These are phyloP conservation scores for Drosophila sturtevanti DNA, from an alignment of 1,140 invertebrate genomes.

Conservation along the genomic window DNA sequence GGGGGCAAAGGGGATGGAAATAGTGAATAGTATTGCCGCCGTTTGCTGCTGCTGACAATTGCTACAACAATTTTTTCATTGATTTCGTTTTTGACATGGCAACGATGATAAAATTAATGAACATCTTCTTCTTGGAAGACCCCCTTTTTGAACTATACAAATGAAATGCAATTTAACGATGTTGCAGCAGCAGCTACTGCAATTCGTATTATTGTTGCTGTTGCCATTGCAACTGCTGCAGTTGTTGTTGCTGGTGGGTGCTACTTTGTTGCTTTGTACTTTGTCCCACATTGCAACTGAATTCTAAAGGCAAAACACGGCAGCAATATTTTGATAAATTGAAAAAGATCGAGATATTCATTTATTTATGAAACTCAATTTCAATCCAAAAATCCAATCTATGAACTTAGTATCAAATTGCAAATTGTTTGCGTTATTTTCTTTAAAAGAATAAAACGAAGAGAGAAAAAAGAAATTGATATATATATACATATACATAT, in stretches of 20 bases:
- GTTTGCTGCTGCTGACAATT: constrained; percentile 46
- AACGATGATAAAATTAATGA: constrained; percentile 65
- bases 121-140: constrained; percentile 58
- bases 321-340: constrained; percentile 22
- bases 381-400: not conserved
- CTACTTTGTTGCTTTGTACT: constrained; percentile 32
- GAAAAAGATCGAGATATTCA: constrained; percentile 35
- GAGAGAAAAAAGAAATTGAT: constrained; percentile 1
- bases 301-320: constrained; percentile 37
- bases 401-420: not conserved
- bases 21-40: constrained; percentile 6
- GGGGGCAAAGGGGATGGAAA: not conserved
- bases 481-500: no score
- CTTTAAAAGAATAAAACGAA: not conserved
- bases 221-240: constrained; percentile 26
- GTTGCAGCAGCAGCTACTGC: not conserved
- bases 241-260: constrained; percentile 24
- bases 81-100: constrained; percentile 31
- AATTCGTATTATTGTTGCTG: constrained; percentile 10
- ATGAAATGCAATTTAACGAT: constrained; percentile 30
- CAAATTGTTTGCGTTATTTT: not conserved
- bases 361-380: constrained; percentile 41
- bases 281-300: constrained; percentile 43
- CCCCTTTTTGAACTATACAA: constrained; percentile 54
- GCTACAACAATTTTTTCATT: constrained; percentile 57